A percentile compares a stretch with the other conserved stretches of the same genome.
These are phyloP conservation scores for Pipistrellus kuhlii DNA, from an alignment of 2,797 vertebrate genomes.

Conservation along the genomic window DNA sequence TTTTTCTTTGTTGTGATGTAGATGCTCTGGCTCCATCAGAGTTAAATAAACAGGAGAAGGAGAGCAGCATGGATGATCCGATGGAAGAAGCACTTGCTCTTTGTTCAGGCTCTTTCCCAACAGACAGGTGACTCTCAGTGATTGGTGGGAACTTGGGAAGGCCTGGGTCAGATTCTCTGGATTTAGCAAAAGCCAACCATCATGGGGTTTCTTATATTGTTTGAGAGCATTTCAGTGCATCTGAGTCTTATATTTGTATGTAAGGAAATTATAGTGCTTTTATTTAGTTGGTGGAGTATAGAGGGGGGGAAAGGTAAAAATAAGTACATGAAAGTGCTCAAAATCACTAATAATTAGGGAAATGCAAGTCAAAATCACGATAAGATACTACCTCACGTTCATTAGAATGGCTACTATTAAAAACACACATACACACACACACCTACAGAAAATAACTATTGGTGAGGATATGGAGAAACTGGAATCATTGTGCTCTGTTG, in stretches of 20 bases:
- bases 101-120: slow-evolving; percentile 89
- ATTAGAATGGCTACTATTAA: not conserved
- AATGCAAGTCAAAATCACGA: slow-evolving; percentile 26
- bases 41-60: slow-evolving; percentile 83
- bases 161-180: not conserved
- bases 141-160: not conserved
- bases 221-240: not conserved
- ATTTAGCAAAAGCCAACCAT: not conserved
- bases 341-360: not conserved
- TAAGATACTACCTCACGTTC: not conserved
- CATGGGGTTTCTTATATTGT: not conserved
- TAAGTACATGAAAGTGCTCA: not conserved
- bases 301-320: not conserved
- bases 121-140: slow-evolving; percentile 85
- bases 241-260: slow-evolving; percentile 48
- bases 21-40: slow-evolving; percentile 77
- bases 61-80: slow-evolving; percentile 83
- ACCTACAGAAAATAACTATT: not conserved
- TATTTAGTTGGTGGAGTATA: slow-evolving; percentile 27
- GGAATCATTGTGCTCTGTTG: not conserved
- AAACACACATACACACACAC: no score
- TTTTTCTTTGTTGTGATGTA: slow-evolving; percentile 61
- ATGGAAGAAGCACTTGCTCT: slow-evolving; percentile 88
- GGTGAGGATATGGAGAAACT: not conserved
- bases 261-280: slow-evolving; percentile 58